Evolutionary conservation across 2,888 invertebrate genomes (phyloP).

Genomic region (Galeopsomyia nigrocyanea): DNA sequence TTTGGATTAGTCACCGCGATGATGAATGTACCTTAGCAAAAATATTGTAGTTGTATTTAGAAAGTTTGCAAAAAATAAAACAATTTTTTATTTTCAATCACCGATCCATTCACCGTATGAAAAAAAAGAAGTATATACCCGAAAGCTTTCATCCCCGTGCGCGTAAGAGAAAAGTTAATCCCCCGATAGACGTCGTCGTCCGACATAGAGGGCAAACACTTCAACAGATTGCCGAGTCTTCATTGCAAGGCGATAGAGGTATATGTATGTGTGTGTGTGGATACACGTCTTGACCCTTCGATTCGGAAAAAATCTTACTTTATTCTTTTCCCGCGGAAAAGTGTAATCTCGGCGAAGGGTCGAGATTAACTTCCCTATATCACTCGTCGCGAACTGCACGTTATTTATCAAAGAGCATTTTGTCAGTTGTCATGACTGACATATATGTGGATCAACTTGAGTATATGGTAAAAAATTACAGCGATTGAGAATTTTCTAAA

Average conservation of each 20-base stretch:
- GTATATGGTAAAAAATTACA: too few species aligned
- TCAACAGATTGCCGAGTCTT: slow-evolving; percentile 47
- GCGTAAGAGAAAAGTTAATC: slow-evolving; percentile 34
- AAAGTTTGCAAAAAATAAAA: slow-evolving; percentile 1
- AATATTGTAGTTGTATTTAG: neutral
- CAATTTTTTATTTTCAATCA: neutral
- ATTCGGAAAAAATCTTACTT: slow-evolving; percentile 56
- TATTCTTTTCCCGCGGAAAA: slow-evolving; percentile 48
- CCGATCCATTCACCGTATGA: too few species aligned
- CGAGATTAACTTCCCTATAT: slow-evolving; percentile 49
- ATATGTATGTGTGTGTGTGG: too few species aligned
- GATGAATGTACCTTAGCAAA: neutral
- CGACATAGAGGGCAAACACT: slow-evolving; percentile 51
- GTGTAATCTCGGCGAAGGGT: slow-evolving; percentile 57
- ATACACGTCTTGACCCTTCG: neutral
- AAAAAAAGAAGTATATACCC: neutral
- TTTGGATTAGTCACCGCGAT: too few species aligned
- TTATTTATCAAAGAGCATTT: slow-evolving; percentile 19
- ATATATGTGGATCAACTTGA: too few species aligned
- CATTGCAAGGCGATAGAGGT: slow-evolving; percentile 22
- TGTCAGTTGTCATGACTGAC: too few species aligned
- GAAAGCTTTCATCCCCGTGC: neutral
- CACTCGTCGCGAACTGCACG: neutral
- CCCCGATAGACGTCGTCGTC: slow-evolving; percentile 37
- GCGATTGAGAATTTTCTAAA: too few species aligned